Evolutionary conservation across 2,797 vertebrate species (phyloP).

Genomic region (Xerus rutilus): DNA sequence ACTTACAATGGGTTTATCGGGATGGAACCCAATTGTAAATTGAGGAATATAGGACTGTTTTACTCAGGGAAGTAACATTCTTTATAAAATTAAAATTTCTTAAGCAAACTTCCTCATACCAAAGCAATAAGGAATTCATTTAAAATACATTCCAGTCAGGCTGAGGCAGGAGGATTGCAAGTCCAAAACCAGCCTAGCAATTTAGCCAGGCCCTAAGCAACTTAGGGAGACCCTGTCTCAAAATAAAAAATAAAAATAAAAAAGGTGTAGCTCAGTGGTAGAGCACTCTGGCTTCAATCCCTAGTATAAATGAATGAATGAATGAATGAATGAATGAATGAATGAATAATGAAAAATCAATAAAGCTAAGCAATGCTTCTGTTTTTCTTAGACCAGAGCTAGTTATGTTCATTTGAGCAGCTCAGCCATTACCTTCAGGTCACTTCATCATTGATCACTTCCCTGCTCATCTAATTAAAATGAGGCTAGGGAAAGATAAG

Average conservation of each 20-base stretch:
- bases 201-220: too few relatives aligned
- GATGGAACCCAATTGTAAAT: background rate
- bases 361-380: constrained; percentile 50
- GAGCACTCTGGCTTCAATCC: too few relatives aligned
- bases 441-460: constrained; percentile 6
- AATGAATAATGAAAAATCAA: too few relatives aligned
- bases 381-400: constrained; percentile 16
- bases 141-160: background rate
- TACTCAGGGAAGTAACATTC: background rate
- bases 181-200: too few relatives aligned
- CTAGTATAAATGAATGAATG: too few relatives aligned
- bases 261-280: too few relatives aligned
- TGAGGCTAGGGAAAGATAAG: constrained; percentile 36
- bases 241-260: too few relatives aligned
- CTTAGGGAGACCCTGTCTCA: too few relatives aligned
- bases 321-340: too few relatives aligned
- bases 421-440: background rate
- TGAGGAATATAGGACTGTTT: background rate
- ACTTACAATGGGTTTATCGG: background rate
- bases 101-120: constrained; percentile 37
- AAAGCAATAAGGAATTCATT: constrained; percentile 34
- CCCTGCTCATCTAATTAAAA: constrained; percentile 36
- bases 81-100: constrained; percentile 46
- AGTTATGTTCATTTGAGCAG: background rate
- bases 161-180: too few relatives aligned